phyloP scores from a whole-genome alignment of 1,140 invertebrate genomes.

The Conus ventricosus region DNA sequence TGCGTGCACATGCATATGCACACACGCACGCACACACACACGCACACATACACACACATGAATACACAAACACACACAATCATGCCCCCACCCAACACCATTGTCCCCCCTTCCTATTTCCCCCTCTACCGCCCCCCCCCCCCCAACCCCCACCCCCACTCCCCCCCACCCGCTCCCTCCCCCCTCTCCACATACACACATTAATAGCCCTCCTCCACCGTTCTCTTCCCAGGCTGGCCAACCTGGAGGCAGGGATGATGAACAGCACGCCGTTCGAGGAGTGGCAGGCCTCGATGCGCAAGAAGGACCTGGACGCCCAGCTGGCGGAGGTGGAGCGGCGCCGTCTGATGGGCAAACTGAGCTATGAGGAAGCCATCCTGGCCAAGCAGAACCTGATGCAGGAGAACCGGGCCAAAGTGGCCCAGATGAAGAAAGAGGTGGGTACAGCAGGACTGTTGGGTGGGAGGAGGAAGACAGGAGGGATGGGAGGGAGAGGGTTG shows the following conservation, averaged over 20 bases:
- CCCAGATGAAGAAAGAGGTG: constrained; percentile 71
- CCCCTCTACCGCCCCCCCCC: too few relatives aligned
- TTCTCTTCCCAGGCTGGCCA: constrained; percentile 57
- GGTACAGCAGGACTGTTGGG: not conserved
- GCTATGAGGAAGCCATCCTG: constrained; percentile 74
- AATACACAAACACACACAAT: too few relatives aligned
- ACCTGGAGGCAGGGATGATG: constrained; percentile 70
- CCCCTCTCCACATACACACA: too few relatives aligned
- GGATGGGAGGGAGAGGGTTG: not conserved
- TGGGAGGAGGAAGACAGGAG: not conserved
- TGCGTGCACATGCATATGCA: too few relatives aligned
- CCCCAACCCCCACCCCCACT: too few relatives aligned
- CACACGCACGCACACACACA: too few relatives aligned
- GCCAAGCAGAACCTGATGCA: constrained; percentile 68
- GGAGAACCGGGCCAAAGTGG: constrained; percentile 70
- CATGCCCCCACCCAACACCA: too few relatives aligned
- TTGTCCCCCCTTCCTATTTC: too few relatives aligned
- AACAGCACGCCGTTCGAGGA: constrained; percentile 70
- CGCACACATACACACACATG: too few relatives aligned
- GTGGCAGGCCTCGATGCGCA: constrained; percentile 72
- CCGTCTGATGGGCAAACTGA: constrained; percentile 71
- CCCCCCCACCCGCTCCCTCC: too few relatives aligned
- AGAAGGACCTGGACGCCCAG: constrained; percentile 68
- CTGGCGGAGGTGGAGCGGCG: constrained; percentile 69
- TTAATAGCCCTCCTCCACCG: too few relatives aligned